Evolutionary conservation across 2,888 invertebrate genomes (phyloP), one percentile per base, ranked within the genome.

Genomic region (Chrysolina haemoptera): DNA sequence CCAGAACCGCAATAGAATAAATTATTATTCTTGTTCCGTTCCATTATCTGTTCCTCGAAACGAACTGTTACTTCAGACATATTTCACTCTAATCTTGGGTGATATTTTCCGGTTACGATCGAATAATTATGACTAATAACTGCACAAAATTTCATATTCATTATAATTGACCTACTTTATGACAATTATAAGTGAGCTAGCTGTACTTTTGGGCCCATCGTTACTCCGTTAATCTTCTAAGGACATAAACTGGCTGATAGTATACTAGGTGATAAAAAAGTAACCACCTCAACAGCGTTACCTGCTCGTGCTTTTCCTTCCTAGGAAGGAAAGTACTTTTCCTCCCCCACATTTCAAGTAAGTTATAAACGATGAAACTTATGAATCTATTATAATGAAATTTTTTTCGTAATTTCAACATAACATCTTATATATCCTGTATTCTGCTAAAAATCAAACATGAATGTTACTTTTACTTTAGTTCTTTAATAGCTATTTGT

Each of bases 81-180:
- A 48, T 48, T 48, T 48, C n/a, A 48, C 16, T 16, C 16, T 48
- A 16, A 48, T 48, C 48, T 48, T 48, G n/a, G 16, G 35, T 35
- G 35, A 48, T 48, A 48, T 48, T 48, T 16, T 48, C 48, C 48
- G 48, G 48, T 48, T 48, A 16, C n/a, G 9, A 48, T 48, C 48
- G 9, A 48, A 48, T 16, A 48, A 48, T 48, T 48, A 48, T 16
- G 48, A 16, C 48, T 48, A 16, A 48, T 48, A 16, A 48, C 48
- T 5, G 48, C 48, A 48, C 16, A 48, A 9, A 48, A 16, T 48
- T 48, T n/a, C n/a, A 48, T 48, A 48, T 9, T 48, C 10, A 48
- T 48, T 9, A 48, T 48, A 48, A 48, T 12, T n/a, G 46, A 48
- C n/a, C n/a, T n/a, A n/a, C n/a, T n/a, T n/a, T n/a, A n/a, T n/a